Evolutionary conservation across 1,140 invertebrate genomes (phyloP), one percentile per base, ranked within the genome.

Genomic region (Brachionus calyciflorus): DNA sequence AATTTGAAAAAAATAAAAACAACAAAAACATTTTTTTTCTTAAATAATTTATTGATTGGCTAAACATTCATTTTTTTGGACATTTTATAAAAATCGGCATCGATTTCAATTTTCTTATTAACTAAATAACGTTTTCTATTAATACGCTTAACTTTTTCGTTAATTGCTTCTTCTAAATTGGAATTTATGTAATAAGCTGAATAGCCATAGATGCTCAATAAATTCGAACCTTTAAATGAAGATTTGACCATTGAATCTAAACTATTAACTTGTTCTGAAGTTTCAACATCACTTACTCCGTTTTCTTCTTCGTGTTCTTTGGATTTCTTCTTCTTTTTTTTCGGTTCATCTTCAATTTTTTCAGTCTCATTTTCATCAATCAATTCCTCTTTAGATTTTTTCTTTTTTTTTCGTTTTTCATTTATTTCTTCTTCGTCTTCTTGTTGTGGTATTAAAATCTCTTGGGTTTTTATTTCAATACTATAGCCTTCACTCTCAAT

Each of bases 221-320:
- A 30, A 44, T 76, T 76, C n/a, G 73, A 76, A 60, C 51, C 73
- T 57, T 55, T 37, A 60, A 55, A 76, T 44, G 49, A 41, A 60
- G 69, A 49, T 53, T 73, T 73, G 3, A 73, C 46, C 19, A 40
- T 37, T 51, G 46, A 49, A n/a, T 76, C 51, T 12, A 55, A 28
- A 41, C 57, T 17, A 51, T 75, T 75, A 21, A n/a, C 0, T 28
- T 37, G 2, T 3, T 51, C 21, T 5, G 14, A 33, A 17, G 28
- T 40, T 21, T 53, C 41, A 19, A 33, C 26, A 30, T 41, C 17
- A 24, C 30, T 76, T 28, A 44, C n/a, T 0, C 33, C 57, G 30
- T 21, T 21, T 40, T 51, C 19, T 30, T 73, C 28, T 17, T 55
- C 73, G 21, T 55, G 40, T 57, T 33, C 37, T 28, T 76, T 55